A percentile compares a stretch with the other conserved stretches of the same genome.
Conservation (phyloP, 2,113 vertebrate genomes). For the Hydropotes inermis region DNA sequence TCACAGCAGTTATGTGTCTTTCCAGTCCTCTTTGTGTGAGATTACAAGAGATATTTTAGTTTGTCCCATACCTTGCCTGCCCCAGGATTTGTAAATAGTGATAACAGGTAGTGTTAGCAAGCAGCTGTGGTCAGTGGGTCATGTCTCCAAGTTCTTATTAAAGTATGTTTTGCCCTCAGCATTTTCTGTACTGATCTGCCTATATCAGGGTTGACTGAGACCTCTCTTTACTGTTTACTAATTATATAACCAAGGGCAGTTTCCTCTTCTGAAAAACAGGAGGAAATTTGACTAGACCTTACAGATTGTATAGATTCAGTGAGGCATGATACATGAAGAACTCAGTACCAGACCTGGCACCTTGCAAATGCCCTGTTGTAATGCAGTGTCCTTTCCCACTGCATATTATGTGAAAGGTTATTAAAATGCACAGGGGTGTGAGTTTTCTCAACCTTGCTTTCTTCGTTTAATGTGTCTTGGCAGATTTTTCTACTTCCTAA, state of each 20-base stretch:
- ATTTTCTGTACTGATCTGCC: not conserved
- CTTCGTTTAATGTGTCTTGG: not conserved
- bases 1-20: not conserved
- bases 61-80: not conserved
- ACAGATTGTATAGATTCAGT: not conserved
- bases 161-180: not conserved
- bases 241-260: not conserved
- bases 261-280: not conserved
- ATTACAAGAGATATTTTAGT: rapidly evolving
- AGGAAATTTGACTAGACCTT: not conserved
- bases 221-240: not conserved
- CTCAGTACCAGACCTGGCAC: not conserved
- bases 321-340: not conserved
- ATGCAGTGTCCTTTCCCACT: not conserved
- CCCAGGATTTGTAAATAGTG: not conserved
- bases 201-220: not conserved
- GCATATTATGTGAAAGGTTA: not conserved
- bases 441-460: not conserved
- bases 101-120: not conserved
- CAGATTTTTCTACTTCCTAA: not conserved
- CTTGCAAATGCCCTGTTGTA: too few relatives aligned
- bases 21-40: not conserved
- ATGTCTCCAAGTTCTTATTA: not conserved
- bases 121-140: not conserved
- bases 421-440: not conserved